phyloP scores from a whole-genome alignment of 2,113 vertebrate species.

The Centrocercus urophasianus region DNA sequence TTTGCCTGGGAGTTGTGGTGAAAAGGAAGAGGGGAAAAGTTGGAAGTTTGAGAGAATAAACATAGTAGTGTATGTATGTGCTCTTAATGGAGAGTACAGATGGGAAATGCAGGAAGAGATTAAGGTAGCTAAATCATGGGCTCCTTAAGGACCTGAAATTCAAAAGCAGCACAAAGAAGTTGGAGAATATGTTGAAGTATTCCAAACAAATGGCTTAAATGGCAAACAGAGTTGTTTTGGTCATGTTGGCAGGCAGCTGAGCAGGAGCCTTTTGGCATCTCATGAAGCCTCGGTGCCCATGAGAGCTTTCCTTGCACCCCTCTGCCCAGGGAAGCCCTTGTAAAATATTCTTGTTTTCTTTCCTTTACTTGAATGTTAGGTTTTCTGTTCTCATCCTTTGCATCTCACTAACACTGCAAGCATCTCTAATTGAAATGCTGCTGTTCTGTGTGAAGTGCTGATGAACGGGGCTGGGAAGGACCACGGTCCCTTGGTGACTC shows the following conservation, averaged over 20 bases:
- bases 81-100: constrained; percentile 57
- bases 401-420: no score
- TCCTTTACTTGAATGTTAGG: neutral
- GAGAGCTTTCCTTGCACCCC: neutral
- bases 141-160: constrained; percentile 47
- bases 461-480: constrained; percentile 13
- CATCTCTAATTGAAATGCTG: neutral
- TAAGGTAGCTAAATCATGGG: neutral
- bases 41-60: constrained; percentile 37
- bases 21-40: constrained; percentile 12
- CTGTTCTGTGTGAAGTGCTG: neutral
- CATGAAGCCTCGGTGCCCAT: neutral
- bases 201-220: constrained; percentile 15
- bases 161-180: constrained; percentile 40
- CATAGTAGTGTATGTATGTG: neutral
- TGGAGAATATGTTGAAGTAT: neutral
- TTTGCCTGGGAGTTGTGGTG: neutral
- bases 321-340: neutral
- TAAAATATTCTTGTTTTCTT: neutral
- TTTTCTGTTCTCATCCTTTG: neutral
- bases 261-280: neutral
- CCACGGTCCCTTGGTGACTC: constrained; percentile 24
- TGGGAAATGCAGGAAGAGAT: constrained; percentile 32
- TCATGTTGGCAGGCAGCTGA: neutral
- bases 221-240: neutral